These are phyloP conservation scores for Notoglanidium macrostoma DNA, from an alignment of 2,797 vertebrate genomes.

Conservation along the genomic window DNA sequence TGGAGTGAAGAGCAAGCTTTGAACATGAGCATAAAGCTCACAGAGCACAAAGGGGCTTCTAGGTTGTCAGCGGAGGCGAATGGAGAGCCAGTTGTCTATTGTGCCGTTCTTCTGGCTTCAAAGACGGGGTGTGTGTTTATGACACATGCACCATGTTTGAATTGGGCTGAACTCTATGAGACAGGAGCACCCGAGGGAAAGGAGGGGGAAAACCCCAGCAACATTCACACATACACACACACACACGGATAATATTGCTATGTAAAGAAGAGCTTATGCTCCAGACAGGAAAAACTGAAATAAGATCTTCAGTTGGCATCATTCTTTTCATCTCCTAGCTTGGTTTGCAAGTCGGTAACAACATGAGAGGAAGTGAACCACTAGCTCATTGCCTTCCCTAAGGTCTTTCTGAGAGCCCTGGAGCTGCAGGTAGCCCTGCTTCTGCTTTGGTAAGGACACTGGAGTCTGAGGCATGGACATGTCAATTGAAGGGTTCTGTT, in stretches of 20 bases:
- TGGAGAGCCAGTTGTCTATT: conserved; percentile 58
- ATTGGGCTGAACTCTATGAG: conserved; percentile 43
- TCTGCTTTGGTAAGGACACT: conserved; percentile 1
- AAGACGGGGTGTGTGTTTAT: conserved; percentile 61
- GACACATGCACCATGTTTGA: conserved; percentile 59
- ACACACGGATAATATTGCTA: conserved; percentile 22
- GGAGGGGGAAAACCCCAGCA: conserved; percentile 62
- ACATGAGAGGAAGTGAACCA: background rate
- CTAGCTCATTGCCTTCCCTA: background rate
- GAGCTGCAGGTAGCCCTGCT: background rate
- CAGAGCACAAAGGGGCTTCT: conserved; percentile 63
- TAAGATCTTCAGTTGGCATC: conserved; percentile 3
- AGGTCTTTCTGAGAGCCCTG: background rate
- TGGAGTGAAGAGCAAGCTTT: conserved; percentile 61
- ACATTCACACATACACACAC: conserved; percentile 36
- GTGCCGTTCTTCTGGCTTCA: conserved; percentile 57
- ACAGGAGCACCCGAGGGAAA: conserved; percentile 67
- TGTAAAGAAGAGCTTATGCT: conserved; percentile 43
- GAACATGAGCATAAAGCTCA: conserved; percentile 55
- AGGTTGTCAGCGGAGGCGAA: conserved; percentile 65
- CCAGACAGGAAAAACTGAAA: conserved; percentile 43
- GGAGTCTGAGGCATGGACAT: background rate
- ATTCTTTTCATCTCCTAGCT: conserved; percentile 10
- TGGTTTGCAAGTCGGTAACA: conserved; percentile 15
- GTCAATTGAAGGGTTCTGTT: conserved; percentile 36